Evolutionary conservation across 2,888 invertebrate genomes (phyloP).

Genomic region (Drosophila mimica): DNA sequence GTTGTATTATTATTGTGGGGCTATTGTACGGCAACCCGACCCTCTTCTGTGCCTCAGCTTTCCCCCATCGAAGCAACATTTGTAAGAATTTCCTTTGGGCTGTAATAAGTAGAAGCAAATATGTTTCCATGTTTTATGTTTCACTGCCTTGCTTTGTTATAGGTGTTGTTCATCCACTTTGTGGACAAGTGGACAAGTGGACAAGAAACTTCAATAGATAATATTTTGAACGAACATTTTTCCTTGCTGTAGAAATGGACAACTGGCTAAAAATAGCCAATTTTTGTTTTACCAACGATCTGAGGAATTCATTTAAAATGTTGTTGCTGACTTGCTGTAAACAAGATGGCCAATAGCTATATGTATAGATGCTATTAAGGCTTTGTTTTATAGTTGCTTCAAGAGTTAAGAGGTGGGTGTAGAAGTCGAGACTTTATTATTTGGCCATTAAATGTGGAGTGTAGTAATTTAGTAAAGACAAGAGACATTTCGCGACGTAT

Average conservation of each 20-base stretch:
- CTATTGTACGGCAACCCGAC: not conserved
- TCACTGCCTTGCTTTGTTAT: slow-evolving; percentile 11
- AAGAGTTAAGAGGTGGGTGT: not conserved
- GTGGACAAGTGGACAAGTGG: slow-evolving; percentile 29
- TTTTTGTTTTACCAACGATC: not conserved
- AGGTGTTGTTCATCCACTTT: slow-evolving; percentile 28
- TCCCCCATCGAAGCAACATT: not conserved
- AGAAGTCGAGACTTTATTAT: too few species aligned
- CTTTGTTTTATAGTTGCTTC: not conserved
- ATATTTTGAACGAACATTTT: not conserved
- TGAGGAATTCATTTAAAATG: not conserved
- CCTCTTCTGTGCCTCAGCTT: not conserved
- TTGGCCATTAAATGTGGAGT: slow-evolving; percentile 10
- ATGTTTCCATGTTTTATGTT: not conserved
- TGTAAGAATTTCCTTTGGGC: not conserved
- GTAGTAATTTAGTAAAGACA: not conserved
- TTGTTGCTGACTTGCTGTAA: not conserved
- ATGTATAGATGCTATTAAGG: not conserved
- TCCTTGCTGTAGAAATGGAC: not conserved
- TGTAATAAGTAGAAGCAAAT: not conserved
- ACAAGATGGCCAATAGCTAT: not conserved
- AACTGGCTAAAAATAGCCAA: not conserved
- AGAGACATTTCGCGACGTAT: slow-evolving; percentile 22
- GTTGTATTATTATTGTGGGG: slow-evolving; percentile 40
- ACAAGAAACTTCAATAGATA: not conserved